Percentiles rank a stretch among this genome's conserved stretches.
Conservation (phyloP, 2,888 invertebrate species). For the Phaonia tiefii region DNA sequence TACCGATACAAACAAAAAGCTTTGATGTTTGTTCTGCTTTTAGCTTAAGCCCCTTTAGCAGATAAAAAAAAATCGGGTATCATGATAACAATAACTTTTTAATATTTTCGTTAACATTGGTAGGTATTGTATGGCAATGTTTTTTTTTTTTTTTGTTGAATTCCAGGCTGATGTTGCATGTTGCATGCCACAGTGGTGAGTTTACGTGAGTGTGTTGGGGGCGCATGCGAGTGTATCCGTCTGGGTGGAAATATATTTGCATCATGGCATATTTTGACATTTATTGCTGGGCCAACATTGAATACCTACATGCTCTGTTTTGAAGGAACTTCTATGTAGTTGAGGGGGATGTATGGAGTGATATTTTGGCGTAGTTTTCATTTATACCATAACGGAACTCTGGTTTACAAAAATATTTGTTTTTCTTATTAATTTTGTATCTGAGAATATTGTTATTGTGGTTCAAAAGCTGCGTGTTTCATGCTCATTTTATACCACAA, state of each 20-base stretch:
- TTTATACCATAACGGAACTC: slow-evolving; percentile 19
- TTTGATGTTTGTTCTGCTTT: slow-evolving; percentile 28
- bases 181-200: neutral
- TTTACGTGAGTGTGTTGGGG: neutral
- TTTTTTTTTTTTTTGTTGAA: slow-evolving; percentile 10
- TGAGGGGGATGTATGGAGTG: neutral
- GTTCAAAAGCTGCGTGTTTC: slow-evolving; percentile 63
- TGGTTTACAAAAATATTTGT: slow-evolving; percentile 11
- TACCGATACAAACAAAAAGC: neutral
- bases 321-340: neutral
- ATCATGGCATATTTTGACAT: slow-evolving; percentile 63
- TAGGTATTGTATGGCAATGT: neutral
- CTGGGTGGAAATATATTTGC: slow-evolving; percentile 56
- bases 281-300: slow-evolving; percentile 56
- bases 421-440: neutral
- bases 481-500: slow-evolving; percentile 56
- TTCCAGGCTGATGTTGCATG: slow-evolving; percentile 21
- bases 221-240: slow-evolving; percentile 18
- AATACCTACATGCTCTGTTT: neutral
- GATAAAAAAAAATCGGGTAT: neutral
- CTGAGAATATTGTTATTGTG: slow-evolving; percentile 33
- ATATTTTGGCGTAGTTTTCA: slow-evolving; percentile 23
- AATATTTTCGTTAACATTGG: slow-evolving; percentile 14
- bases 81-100: slow-evolving; percentile 35
- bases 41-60: slow-evolving; percentile 2